Percentiles rank a stretch among this genome's conserved stretches.
These are phyloP conservation scores for Halcyon senegalensis DNA, from an alignment of 2,113 vertebrate species.

Conservation along the genomic window DNA sequence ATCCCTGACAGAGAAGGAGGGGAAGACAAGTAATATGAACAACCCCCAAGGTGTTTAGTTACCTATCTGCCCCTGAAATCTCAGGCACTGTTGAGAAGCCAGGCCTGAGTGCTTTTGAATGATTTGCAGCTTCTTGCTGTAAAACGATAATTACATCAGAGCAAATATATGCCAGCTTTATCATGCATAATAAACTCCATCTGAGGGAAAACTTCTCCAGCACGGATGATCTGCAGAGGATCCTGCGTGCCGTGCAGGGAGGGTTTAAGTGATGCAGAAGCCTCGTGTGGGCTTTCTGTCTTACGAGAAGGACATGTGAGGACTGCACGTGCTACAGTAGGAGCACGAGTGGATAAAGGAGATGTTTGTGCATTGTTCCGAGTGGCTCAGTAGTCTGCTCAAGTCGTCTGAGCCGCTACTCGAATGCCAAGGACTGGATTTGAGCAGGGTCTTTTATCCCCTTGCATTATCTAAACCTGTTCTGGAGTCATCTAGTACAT, in stretches of 20 bases:
- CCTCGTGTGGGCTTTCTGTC: neutral
- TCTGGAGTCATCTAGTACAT: neutral
- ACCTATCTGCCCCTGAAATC: neutral
- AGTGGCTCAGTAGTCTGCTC: neutral
- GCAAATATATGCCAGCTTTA: neutral
- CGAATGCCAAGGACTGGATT: neutral
- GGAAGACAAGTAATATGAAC: neutral
- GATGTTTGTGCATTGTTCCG: rapidly evolving
- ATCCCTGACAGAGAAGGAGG: neutral
- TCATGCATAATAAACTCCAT: neutral
- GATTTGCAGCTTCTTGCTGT: slow-evolving; percentile 20
- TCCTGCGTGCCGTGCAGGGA: neutral
- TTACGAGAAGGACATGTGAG: neutral
- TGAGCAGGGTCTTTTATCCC: neutral
- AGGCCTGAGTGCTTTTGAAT: neutral
- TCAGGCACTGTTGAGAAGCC: neutral
- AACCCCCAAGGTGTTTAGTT: neutral
- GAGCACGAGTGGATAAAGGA: rapidly evolving
- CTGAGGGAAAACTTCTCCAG: neutral
- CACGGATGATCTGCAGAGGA: neutral
- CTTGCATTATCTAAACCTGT: neutral
- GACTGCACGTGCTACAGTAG: neutral
- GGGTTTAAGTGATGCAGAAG: neutral
- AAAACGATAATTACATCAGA: neutral
- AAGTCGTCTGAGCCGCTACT: neutral